Base-by-base conservation (phyloP, 2,113 vertebrate species). In the Callipepla californica region DNA sequence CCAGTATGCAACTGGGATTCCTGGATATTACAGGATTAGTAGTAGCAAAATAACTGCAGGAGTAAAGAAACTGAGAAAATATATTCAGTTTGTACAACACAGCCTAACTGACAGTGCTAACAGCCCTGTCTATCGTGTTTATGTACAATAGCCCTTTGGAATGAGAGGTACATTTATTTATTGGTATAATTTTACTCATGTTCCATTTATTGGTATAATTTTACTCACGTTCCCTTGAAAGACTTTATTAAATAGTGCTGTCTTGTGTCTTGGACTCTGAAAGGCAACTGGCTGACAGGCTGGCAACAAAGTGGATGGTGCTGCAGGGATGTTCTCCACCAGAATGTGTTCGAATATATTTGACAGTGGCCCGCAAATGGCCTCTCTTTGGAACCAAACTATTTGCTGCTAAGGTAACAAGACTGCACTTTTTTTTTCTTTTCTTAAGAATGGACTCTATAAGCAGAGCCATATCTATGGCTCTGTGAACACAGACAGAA, bases 301-400 rank as follows among this genome's bases (percentile, higher is more conserved):
- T 98, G 94, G 96, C 98, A 0, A 95, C 97, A 2, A 99, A 98
- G 95, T 99, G 98, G 98, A 97, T 98, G 44, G 94, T 98, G 76
- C 97, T 99, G 62, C 98, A 97, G 66, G 98, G 98, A 14, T 98
- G 98, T 95, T 98, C 97, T 81, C 96, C 95, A 30, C 87, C 98
- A 4, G 98, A 99, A 96, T 99, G 98, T 26, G 89, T 98, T 94
- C 97, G 98, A 55, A 99, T 98, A 93, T 99, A 98, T 91, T 95
- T 99, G 84, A 98, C 98, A 0, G 98, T 99, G 75, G 98, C 98
- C 25, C 97, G 98, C 48, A 98, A 98, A 90, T 99, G 98, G 98
- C 98, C 98, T 32, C 96, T 99, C 77, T 99, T 98, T 91, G 98
- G 98, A 83, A 98, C 98, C 90, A 99, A 98, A 93, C 97, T 99